These are phyloP conservation scores for Syrrhaptes paradoxus DNA, from an alignment of 2,113 vertebrate genomes.

Conservation along the genomic window DNA sequence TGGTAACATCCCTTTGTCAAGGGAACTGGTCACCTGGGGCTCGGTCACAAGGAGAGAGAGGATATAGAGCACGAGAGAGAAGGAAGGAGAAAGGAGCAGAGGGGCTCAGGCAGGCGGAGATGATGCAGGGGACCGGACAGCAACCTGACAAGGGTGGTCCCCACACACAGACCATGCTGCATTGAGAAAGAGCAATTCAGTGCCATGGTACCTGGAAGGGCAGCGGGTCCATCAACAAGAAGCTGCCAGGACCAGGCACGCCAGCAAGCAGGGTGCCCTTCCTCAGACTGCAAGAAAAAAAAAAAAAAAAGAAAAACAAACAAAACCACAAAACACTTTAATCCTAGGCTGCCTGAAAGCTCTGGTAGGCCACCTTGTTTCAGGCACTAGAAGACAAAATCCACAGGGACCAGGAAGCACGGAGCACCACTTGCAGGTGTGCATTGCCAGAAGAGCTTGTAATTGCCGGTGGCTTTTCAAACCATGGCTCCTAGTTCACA, in stretches of 20 bases:
- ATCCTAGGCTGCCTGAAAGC: background rate
- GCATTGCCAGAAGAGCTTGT: accelerated
- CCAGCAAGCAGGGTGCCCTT: background rate
- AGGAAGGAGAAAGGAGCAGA: background rate
- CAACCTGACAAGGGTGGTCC: background rate
- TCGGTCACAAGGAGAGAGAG: background rate
- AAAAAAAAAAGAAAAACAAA: no score
- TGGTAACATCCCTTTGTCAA: background rate
- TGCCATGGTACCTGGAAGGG: background rate
- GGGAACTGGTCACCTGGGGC: background rate
- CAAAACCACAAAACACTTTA: background rate
- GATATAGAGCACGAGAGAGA: background rate
- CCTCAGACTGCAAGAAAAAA: background rate
- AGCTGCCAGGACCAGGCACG: accelerated
- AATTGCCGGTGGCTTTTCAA: background rate
- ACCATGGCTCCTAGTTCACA: background rate
- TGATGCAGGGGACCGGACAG: background rate
- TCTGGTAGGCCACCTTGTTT: background rate
- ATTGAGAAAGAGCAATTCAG: background rate
- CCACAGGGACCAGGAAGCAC: background rate
- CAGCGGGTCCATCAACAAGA: background rate
- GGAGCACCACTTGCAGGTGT: accelerated
- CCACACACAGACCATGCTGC: accelerated
- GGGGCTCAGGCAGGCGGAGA: background rate
- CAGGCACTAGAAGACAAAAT: background rate